Evolutionary conservation across 2,888 invertebrate species (phyloP), one percentile per base, ranked within the genome.

Genomic region (Synergus laeviventris): DNA sequence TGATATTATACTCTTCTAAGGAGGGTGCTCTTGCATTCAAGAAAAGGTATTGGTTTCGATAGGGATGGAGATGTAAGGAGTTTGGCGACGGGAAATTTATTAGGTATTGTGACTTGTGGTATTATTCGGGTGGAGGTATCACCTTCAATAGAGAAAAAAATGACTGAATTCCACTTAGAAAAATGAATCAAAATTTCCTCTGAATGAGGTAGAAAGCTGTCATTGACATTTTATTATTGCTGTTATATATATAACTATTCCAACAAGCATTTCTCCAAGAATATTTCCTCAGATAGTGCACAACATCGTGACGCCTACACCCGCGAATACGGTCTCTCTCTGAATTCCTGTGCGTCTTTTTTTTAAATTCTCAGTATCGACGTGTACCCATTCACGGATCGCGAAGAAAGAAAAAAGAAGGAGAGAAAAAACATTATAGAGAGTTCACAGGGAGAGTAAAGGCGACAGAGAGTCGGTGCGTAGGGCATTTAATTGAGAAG

Each of bases 311-410:
- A 70, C 70, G 70, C 70, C 70, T 70, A 70, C 70, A 70, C 70
- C 49, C 59, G 59, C 59, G 24, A 59, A 59, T 59, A 11, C 59
- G 31, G 11, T 70, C 49, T 70, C 42, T 76, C 70, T 74, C 75
- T 74, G 77, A 87, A 89, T 88, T 87, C 86, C 85, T 85, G 83
- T 81, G 84, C 85, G 87, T 87, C 85, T 86, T 86, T 86, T 88
- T 88, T 87, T 80, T 85, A 86, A 86, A 87, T 89, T 89, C 89
- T 82, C 77, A 85, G 87, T 88, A 88, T 87, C 85, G 82, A 80
- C 79, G 82, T 77, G 84, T 78, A 82, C 84, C 85, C 84, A 86
- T 83, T 76, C 79, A 79, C 76, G 75, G 78, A 79, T 78, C 79
- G 78, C 77, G 78, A 79, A 80, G 76, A 73, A 76, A 74, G 74